phyloP scores from a whole-genome alignment of 2,888 invertebrate genomes.

The Drosophila meridiana region DNA sequence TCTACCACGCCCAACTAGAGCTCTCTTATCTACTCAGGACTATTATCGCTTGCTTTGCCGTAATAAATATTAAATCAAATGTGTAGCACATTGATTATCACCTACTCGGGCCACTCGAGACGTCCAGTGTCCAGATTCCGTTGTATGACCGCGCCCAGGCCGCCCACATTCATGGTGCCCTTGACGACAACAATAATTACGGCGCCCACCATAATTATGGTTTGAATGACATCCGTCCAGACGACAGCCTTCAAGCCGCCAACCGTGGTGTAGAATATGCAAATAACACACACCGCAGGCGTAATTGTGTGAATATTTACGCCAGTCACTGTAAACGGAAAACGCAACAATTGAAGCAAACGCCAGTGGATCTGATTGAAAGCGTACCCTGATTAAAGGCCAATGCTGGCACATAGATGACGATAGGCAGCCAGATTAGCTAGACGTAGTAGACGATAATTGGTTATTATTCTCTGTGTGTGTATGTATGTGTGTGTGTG shows the following conservation, averaged over 20 bases:
- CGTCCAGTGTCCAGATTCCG: constrained; percentile 89
- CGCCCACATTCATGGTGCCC: constrained; percentile 90
- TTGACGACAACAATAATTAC: constrained; percentile 90
- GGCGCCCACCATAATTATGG: constrained; percentile 90
- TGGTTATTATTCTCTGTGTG: not conserved
- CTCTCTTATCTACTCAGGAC: too few species aligned
- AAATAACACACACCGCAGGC: constrained; percentile 90
- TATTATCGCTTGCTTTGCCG: too few species aligned
- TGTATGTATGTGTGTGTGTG: not conserved
- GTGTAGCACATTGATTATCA: constrained; percentile 9
- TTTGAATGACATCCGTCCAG: constrained; percentile 94
- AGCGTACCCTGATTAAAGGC: constrained; percentile 91
- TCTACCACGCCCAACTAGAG: too few species aligned
- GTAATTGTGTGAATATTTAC: constrained; percentile 93
- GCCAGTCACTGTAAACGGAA: constrained; percentile 85
- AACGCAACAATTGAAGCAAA: constrained; percentile 22
- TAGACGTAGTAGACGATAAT: constrained; percentile 32
- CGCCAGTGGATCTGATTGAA: not conserved
- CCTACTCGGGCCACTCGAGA: constrained; percentile 90
- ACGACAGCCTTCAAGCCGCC: constrained; percentile 93
- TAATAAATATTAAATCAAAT: not conserved
- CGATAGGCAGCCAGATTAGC: constrained; percentile 84
- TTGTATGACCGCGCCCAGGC: constrained; percentile 88
- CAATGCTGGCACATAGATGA: constrained; percentile 91
- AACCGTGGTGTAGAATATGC: constrained; percentile 96